Base-by-base conservation (phyloP, 2,797 vertebrate species). In the Liasis olivaceus region DNA sequence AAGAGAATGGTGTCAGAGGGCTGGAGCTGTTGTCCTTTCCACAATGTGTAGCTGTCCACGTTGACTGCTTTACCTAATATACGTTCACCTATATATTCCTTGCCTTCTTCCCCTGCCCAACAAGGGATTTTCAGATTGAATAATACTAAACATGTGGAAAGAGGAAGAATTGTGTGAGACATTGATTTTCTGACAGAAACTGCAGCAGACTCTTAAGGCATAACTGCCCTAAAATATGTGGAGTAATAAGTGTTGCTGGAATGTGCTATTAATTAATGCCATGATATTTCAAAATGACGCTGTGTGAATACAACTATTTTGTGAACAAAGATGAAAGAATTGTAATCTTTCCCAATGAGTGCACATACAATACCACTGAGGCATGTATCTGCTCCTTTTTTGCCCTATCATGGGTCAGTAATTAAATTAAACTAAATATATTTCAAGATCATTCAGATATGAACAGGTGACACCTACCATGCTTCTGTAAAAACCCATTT, bases 401-500 rank as follows among this genome's bases (percentile, higher is more conserved):
- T 85, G 62, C 2, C 85, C 66, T 92, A 5, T 54, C 87, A 20
- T 56, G 91, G 90, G 28, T 22, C 85, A 88, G 42, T 85, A 47
- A 93, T 90, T 88, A 26, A n/a, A 92, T 89, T 88, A 24, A 31
- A 60, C 26, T 93, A 8, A 91, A 90, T 20, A 8, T n/a, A n/a
- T 91, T 95, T 94, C 90, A 1, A 63, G 12, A 77, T 56, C 69
- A 90, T 90, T 88, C 89, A 91, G 58, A 94, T 5, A 9, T 42
- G 77, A 95, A 93, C 89, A 92, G 36, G 8, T 86, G 47, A 66
- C 26, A 69, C 87, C 93, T n/a, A 88, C 81, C 36, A 47, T 31
- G 62, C 17, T 0, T 69, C 90, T 84, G 58, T 92, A 92, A 89
- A 28, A 15, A 91, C 89, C 47, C 66, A 90, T 93, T 2, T 84